Conservation (phyloP, 2,888 invertebrate species). For the Sylvicola cinctus region DNA sequence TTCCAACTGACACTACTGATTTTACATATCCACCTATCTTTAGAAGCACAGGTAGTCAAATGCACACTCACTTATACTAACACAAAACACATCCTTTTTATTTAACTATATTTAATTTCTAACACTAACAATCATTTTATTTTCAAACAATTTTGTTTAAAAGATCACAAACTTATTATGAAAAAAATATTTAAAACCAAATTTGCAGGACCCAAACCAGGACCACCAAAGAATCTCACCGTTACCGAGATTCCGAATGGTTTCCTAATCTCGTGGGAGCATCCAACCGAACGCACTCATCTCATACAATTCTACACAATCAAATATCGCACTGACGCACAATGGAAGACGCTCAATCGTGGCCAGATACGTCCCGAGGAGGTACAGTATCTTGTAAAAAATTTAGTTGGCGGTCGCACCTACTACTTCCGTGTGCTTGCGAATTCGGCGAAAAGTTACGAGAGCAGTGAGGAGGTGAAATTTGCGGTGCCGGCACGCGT, state of each 20-base stretch:
- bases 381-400: slow-evolving; percentile 81
- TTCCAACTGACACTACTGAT: slow-evolving; percentile 56
- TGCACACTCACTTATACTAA: not conserved
- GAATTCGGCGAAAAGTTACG: slow-evolving; percentile 67
- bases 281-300: slow-evolving; percentile 58
- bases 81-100: not conserved
- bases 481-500: slow-evolving; percentile 78
- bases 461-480: slow-evolving; percentile 72
- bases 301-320: slow-evolving; percentile 78
- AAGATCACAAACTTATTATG: not conserved
- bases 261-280: slow-evolving; percentile 78
- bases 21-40: slow-evolving; percentile 46
- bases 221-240: slow-evolving; percentile 75
- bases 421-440: slow-evolving; percentile 85
- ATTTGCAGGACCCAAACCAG: slow-evolving; percentile 82
- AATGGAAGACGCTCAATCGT: slow-evolving; percentile 74
- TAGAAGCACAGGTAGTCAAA: slow-evolving; percentile 43
- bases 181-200: too few relatives aligned
- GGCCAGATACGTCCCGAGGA: slow-evolving; percentile 77
- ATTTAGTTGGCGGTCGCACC: slow-evolving; percentile 73
- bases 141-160: not conserved
- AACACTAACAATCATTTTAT: too few relatives aligned
- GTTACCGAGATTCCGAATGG: slow-evolving; percentile 78
- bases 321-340: slow-evolving; percentile 76
- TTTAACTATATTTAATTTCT: too few relatives aligned